A percentile compares a stretch with the other conserved stretches of the same genome.
Evolutionary conservation across 2,797 vertebrate genomes (phyloP).

Genomic region (Semotilus atromaculatus): DNA sequence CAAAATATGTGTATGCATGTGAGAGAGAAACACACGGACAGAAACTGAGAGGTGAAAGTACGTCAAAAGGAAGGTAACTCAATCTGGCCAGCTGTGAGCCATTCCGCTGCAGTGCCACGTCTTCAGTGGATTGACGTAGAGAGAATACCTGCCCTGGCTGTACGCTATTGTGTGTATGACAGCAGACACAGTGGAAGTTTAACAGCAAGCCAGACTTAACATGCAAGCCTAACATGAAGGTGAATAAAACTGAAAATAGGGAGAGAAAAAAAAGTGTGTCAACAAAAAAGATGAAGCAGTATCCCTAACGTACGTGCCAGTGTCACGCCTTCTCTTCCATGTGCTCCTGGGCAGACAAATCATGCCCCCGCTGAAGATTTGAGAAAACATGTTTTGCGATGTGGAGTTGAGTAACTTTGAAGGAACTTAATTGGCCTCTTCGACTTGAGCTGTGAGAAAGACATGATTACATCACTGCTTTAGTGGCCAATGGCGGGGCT

Average conservation of each 20-base stretch:
- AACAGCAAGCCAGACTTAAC: background rate
- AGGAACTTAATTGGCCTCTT: conserved; percentile 33
- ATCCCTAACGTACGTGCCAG: conserved; percentile 36
- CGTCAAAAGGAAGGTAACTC: conserved; percentile 63
- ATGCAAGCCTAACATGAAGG: background rate
- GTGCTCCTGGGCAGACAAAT: conserved; percentile 50
- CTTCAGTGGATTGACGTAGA: conserved; percentile 48
- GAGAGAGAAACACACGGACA: background rate
- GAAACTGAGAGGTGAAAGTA: conserved; percentile 65
- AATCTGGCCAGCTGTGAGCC: conserved; percentile 52
- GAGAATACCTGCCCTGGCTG: conserved; percentile 46
- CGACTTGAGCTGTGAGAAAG: conserved; percentile 40
- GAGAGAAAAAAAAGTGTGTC: background rate
- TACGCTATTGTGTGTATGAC: conserved; percentile 27
- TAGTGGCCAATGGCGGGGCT: conserved; percentile 26
- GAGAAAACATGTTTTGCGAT: conserved; percentile 50
- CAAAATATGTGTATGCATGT: conserved; percentile 13
- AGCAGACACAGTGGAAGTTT: background rate
- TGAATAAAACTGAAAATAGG: background rate
- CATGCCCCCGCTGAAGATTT: conserved; percentile 26
- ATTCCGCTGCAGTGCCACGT: conserved; percentile 54
- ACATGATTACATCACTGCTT: conserved; percentile 38
- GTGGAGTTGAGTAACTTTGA: conserved; percentile 48
- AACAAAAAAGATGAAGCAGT: conserved; percentile 36
- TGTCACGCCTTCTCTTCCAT: conserved; percentile 33